Evolutionary conservation across 2,888 invertebrate genomes (phyloP).

Genomic region (Lumbricus terrestris): DNA sequence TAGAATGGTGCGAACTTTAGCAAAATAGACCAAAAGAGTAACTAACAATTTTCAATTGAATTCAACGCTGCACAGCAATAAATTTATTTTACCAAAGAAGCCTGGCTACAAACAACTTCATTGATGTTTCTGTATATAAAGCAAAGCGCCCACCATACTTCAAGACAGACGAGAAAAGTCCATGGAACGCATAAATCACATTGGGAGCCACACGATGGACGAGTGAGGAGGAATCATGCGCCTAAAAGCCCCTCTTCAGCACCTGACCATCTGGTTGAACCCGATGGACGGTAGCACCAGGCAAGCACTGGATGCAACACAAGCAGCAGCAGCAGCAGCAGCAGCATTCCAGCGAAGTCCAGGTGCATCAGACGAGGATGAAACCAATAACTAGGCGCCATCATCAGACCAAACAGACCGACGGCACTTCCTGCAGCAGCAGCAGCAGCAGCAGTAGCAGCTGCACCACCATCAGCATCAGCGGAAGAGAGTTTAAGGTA

Average conservation of each 20-base stretch:
- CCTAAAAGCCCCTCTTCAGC: slow-evolving; percentile 3
- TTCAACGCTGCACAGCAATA: not conserved
- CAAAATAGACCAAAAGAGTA: not conserved
- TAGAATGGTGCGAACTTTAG: not conserved
- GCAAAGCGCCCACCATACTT: too few species aligned
- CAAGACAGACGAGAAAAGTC: not conserved
- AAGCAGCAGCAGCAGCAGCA: not conserved
- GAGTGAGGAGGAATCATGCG: not conserved
- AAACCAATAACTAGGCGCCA: not conserved
- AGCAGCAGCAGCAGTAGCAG: not conserved
- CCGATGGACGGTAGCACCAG: not conserved
- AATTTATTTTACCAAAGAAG: not conserved
- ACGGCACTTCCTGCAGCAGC: not conserved
- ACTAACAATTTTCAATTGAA: not conserved
- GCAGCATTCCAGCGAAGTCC: not conserved
- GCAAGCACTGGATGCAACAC: not conserved
- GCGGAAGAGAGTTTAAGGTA: not conserved
- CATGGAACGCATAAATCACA: not conserved
- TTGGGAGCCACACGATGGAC: not conserved
- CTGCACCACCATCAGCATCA: not conserved
- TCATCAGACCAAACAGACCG: not conserved
- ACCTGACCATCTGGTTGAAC: not conserved
- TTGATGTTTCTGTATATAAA: too few species aligned
- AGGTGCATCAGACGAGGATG: not conserved
- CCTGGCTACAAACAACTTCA: not conserved